These are phyloP conservation scores for Petaurus breviceps DNA, from an alignment of 2,113 vertebrate genomes.

Conservation along the genomic window DNA sequence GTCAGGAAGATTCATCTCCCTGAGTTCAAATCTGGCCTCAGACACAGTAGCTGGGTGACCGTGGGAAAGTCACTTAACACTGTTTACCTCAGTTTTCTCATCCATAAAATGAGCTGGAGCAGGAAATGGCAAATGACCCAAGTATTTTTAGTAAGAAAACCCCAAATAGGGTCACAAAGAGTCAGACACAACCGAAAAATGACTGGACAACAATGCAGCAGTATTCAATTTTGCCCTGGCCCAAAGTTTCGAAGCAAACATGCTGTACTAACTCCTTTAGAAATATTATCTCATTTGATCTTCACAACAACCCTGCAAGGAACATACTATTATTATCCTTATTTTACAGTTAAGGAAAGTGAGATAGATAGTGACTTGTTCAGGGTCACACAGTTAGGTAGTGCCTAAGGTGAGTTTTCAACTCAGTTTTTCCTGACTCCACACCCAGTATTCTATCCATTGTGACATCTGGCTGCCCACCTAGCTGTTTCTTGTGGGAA, in stretches of 20 bases:
- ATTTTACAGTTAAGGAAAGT: not conserved
- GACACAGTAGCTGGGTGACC: not conserved
- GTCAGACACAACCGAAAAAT: not conserved
- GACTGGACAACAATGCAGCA: not conserved
- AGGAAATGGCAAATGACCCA: not conserved
- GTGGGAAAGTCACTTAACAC: not conserved
- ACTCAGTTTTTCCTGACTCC: not conserved
- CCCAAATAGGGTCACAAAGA: not conserved
- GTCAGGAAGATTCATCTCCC: not conserved
- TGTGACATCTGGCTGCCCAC: conserved; percentile 28
- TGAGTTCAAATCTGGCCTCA: not conserved
- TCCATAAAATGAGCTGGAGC: not conserved
- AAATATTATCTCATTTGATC: not conserved
- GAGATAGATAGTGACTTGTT: not conserved
- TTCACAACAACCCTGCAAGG: not conserved
- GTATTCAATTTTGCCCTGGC: not conserved
- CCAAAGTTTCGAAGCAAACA: no score
- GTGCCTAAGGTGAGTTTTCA: not conserved
- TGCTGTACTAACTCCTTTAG: not conserved
- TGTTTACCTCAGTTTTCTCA: not conserved
- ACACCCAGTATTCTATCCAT: not conserved
- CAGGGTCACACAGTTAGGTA: not conserved
- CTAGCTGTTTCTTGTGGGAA: conserved; percentile 38
- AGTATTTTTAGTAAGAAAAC: not conserved
- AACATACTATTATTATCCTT: not conserved